A percentile compares a stretch with the other conserved stretches of the same genome.
Conservation (phyloP, 2,113 vertebrate species). For the Mesocricetus auratus region DNA sequence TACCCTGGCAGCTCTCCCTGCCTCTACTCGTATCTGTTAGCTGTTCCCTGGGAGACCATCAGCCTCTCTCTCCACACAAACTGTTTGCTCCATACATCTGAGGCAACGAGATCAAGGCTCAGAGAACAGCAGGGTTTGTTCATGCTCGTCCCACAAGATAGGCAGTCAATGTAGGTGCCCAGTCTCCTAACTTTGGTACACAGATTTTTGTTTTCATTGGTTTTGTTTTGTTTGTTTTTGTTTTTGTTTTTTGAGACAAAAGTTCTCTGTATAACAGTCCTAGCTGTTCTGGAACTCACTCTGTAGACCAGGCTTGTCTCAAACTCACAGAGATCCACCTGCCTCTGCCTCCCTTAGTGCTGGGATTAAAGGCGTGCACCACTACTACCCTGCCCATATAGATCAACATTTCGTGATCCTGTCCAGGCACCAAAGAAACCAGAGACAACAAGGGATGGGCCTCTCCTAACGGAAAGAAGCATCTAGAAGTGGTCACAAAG, state of each 20-base stretch:
- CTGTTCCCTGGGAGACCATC: neutral
- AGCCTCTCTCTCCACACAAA: neutral
- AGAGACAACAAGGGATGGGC: neutral
- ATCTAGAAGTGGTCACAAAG: neutral
- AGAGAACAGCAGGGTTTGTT: neutral
- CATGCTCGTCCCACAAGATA: neutral
- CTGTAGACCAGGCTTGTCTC: neutral
- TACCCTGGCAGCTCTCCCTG: neutral
- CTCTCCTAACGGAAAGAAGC: neutral
- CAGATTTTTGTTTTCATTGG: slow-evolving; percentile 11
- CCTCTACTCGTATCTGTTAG: neutral
- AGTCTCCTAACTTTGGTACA: neutral
- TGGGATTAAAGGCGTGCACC: neutral
- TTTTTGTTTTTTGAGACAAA: neutral
- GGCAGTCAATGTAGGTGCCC: neutral
- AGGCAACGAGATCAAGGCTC: neutral
- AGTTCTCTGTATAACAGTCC: neutral
- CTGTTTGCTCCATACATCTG: neutral
- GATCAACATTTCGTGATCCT: neutral
- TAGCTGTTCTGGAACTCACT: neutral
- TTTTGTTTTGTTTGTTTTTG: neutral
- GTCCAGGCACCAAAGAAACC: neutral
- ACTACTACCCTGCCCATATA: neutral
- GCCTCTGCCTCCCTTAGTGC: neutral
- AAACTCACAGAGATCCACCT: neutral